Evolutionary conservation across 1,140 invertebrate species (phyloP).

Genomic region (Coptotermes formosanus): DNA sequence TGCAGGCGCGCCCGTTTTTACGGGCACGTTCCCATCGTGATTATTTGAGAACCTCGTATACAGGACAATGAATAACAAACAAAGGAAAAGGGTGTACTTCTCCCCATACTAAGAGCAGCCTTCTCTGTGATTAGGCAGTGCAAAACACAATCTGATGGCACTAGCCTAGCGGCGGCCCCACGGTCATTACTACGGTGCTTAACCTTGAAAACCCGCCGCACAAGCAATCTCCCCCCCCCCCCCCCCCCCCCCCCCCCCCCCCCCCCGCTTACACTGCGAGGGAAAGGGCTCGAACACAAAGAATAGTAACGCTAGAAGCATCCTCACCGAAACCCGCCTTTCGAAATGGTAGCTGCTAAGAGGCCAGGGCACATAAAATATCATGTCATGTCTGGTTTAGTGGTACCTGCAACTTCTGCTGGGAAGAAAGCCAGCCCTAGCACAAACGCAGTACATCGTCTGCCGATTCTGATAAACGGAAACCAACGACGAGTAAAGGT

Average conservation of each 20-base stretch:
- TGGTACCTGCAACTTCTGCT: no score
- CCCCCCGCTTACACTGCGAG: no score
- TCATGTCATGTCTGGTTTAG: neutral
- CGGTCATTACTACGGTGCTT: constrained; percentile 12
- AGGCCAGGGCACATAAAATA: neutral
- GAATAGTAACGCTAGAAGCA: neutral
- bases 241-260: neutral
- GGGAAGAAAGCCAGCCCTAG: no score
- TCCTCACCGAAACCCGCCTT: neutral
- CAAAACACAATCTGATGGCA: neutral
- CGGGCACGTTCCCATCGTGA: no score
- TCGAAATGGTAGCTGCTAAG: neutral
- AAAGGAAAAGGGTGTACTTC: no score
- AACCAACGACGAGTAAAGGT: no score
- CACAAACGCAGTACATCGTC: no score
- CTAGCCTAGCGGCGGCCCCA: neutral
- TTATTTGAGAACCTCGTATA: no score
- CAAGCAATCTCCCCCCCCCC: neutral
- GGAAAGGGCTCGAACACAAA: neutral
- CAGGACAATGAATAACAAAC: no score
- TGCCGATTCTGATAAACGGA: no score
- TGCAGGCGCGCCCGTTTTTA: no score
- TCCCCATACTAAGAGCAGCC: no score
- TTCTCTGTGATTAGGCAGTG: neutral
- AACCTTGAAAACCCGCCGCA: neutral